Percentiles rank a stretch among this genome's conserved stretches.
These are phyloP conservation scores for Boulengeromyrus knoepffleri DNA, from an alignment of 2,113 vertebrate species.

Conservation along the genomic window DNA sequence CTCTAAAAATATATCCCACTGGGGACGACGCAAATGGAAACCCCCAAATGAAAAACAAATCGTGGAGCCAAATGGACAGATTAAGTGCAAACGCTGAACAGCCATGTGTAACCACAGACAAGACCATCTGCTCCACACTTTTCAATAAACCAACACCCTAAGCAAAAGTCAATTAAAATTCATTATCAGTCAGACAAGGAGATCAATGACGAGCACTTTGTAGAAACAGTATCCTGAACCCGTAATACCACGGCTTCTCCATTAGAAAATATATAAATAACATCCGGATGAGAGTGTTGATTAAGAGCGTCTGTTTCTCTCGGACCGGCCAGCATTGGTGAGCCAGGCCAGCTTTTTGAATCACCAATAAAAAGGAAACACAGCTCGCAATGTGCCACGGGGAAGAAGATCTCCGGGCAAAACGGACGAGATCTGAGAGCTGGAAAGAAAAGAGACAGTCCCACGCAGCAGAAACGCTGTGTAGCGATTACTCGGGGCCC, in stretches of 20 bases:
- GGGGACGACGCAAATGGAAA: not conserved
- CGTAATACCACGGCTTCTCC: not conserved
- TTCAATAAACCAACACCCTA: not conserved
- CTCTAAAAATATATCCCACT: not conserved
- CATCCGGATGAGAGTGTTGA: not conserved
- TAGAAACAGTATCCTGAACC: not conserved
- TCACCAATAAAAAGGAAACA: not conserved
- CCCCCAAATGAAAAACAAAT: not conserved
- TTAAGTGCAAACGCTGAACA: not conserved
- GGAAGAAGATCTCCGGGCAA: not conserved
- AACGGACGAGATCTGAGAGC: not conserved
- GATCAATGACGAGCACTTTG: not conserved
- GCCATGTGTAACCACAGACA: not conserved
- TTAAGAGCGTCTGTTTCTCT: not conserved
- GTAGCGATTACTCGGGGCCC: not conserved
- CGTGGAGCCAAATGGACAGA: not conserved
- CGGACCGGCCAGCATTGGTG: not conserved
- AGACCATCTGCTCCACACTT: not conserved
- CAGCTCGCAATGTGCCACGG: not conserved
- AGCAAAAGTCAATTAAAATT: constrained; percentile 7
- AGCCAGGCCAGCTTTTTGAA: not conserved
- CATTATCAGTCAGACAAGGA: not conserved
- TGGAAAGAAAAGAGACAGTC: not conserved
- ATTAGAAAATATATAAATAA: not conserved
- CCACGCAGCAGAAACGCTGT: not conserved